Base-by-base conservation (phyloP, 2,888 invertebrate species). In the Caenorhabditis becei region DNA sequence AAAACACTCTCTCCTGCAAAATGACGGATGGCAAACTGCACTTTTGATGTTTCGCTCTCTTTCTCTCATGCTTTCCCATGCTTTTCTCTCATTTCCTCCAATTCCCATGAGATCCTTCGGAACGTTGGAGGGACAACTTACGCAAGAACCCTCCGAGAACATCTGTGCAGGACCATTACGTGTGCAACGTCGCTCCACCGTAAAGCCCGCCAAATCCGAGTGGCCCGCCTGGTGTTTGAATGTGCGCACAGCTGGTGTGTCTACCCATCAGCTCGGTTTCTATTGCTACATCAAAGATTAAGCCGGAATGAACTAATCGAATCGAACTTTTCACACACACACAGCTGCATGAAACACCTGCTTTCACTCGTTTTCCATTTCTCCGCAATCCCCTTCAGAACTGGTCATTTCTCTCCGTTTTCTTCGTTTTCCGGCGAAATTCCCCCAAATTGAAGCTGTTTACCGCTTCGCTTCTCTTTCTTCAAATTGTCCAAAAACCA, bases 191-290 rank as follows among this genome's bases (percentile, higher is more conserved):
- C 44, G 74, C 74, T 32, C 74, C 26, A 41, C 10, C n/a, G 74
- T n/a, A 51, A 49, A 41, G 41, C 74, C 74, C 74, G 74, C 66
- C 59, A 51, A 32, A 35, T 28, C 62, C 41, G 51, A 28, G n/a
- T 11, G 56, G 24, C 14, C 53, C 37, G 7, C 28, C n/a, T n/a
- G 47, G 23, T 35, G 56, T 65, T 74, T 51, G 51, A 74, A 74
- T 63, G n/a, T n/a, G 62, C 28, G n/a, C 32, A 28, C n/a, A 4
- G 32, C 18, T 24, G 28, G 8, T 11, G n/a, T 47, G 41, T 10
- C 10, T 10, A 5, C 16, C 41, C 41, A 10, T 14, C 41, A 41
- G 41, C 10, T 14, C 3, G 10, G 8, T 41, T 41, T 41, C 16
- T 16, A 2, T 14, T 10, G 14, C 7, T 5, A 41, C 14, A 41